Evolutionary conservation across 1,140 invertebrate species (phyloP), one percentile per base, ranked within the genome.

Genomic region (Mylabris phalerata): DNA sequence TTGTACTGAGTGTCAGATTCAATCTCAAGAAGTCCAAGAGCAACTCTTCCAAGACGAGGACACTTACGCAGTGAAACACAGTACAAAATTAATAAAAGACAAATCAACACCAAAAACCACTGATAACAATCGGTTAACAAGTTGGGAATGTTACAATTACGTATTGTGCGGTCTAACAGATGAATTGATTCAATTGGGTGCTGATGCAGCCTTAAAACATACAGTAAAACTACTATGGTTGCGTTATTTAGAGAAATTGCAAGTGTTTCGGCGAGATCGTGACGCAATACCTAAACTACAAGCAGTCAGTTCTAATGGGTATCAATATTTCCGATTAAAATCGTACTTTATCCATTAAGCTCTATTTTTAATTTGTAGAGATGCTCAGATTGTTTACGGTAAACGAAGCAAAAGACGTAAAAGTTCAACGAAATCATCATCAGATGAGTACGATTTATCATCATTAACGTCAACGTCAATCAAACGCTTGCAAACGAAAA

Each of bases 121-220:
- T 7, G 44, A 63, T 32, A 51, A 55, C 39, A 56, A 57, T 9
- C 75, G 80, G 40, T 75, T 82, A 62, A 86, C 83, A 1, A 78
- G 79, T 9, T 85, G 82, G 83, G 84, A 86, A 72, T 75, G 80
- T 10, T 84, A 82, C 61, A 88, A 87, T 74, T 79, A 82, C 58
- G 77, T 83, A 32, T 66, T 88, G 10, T 75, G 79, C 38, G 82
- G 80, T 9, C 69, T 86, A 49, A 74, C 80, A 0, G 75, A 86
- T 60, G 81, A 86, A 67, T 65, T 86, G 2, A 76, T 84, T 1
- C 50, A 64, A 50, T 71, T 84, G 48, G 84, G 84, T 24, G 80
- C 77, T 27, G 71, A 79, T 50, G 55, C 74, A 25, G 68, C 76
- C 25, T 71, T 87, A 4, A 86, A 83, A 73, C 48, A 75, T 27